Evolutionary conservation across 2,888 invertebrate species (phyloP), one percentile per base, ranked within the genome.

Genomic region (Epiblema foenella): DNA sequence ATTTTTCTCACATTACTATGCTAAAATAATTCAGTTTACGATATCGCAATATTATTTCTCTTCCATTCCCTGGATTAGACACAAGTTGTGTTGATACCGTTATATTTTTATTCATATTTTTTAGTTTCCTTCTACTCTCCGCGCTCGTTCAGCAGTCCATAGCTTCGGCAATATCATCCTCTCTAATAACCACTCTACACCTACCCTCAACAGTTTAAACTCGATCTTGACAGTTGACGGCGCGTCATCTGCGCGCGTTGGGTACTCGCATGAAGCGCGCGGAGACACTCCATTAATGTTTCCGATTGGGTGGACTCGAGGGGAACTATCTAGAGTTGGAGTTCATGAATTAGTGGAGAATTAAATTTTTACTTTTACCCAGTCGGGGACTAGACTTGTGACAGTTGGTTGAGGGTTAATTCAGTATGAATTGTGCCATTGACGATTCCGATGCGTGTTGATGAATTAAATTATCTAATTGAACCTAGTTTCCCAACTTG

Each of bases 231-330:
- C 57, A 49, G 20, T 51, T 51, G 62, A 29, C 24, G 15, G n/a
- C 37, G 67, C 65, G 49, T 54, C 65, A 69, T 69, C 66, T 69
- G 64, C 64, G 52, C 64, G 52, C 60, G 65, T 85, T 91, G 90
- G 89, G 89, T 90, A n/a, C n/a, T n/a, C n/a, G n/a, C n/a, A 91
- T 90, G 90, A 83, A 83, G 72, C 83, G 78, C 84, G 85, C 85
- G 85, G 83, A 87, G 83, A 87, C 89, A 88, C 90, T 88, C 90
- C 87, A 89, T 89, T 89, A 90, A 89, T 89, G 89, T 89, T 90
- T 88, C 87, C 89, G 87, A 90, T 88, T 88, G 87, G 86, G 83
- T 86, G 86, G 86, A 79, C 87, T 72, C 68, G 37, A 65, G 74
- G 83, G 77, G 49, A 67, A 74, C 69, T 15, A 15, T 12, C 56